A percentile compares a stretch with the other conserved stretches of the same genome.
Conservation (phyloP, 1,140 invertebrate species). For the Sarcophaga bullata region DNA sequence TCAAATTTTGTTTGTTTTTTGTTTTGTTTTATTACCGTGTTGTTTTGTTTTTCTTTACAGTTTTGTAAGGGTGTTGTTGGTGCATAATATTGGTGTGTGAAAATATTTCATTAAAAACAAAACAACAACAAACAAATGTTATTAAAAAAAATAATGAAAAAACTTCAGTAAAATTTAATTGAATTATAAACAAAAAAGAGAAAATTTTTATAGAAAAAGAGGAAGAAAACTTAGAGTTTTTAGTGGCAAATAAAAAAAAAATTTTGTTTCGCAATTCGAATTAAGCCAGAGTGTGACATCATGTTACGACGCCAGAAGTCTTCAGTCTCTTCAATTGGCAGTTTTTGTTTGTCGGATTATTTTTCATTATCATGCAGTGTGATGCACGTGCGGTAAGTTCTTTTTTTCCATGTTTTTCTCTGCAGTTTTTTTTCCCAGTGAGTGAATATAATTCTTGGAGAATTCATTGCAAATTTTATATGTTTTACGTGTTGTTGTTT, state of each 20-base stretch:
- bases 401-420: background rate
- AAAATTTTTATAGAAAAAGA: background rate
- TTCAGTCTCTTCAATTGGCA: slow-evolving; percentile 43
- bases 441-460: background rate
- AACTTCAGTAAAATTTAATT: background rate
- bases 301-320: slow-evolving; percentile 22
- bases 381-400: slow-evolving; percentile 62
- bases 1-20: too few species aligned
- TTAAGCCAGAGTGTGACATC: background rate
- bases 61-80: too few species aligned
- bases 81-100: too few species aligned
- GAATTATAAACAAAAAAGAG: background rate
- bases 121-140: background rate
- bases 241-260: background rate
- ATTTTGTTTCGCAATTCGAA: too few species aligned
- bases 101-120: background rate
- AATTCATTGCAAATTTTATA: background rate
- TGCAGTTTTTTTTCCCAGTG: too few species aligned
- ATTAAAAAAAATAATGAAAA: background rate
- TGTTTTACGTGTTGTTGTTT: background rate
- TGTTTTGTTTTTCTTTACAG: too few species aligned
- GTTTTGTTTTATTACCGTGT: too few species aligned
- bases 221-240: background rate
- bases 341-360: slow-evolving; percentile 54
- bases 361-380: slow-evolving; percentile 54